phyloP scores from a whole-genome alignment of 2,113 vertebrate genomes.

The Mustela nigripes region DNA sequence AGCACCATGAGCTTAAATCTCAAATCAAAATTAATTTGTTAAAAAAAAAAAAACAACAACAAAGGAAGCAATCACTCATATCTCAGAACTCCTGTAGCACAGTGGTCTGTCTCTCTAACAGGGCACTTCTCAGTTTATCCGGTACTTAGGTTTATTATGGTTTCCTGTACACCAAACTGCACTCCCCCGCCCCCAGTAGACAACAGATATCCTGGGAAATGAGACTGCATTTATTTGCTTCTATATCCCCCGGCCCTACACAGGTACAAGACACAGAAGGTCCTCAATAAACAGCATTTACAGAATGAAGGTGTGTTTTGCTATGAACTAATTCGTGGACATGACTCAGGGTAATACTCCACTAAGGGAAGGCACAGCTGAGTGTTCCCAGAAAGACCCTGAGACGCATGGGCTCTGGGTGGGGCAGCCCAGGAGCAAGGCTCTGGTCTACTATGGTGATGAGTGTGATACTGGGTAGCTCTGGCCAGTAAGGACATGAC shows the following conservation, averaged over 20 bases:
- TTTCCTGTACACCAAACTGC: not conserved
- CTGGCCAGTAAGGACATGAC: not conserved
- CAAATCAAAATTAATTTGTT: constrained; percentile 62
- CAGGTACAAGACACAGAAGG: not conserved
- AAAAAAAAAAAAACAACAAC: not conserved
- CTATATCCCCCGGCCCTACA: not conserved
- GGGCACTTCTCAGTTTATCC: not conserved
- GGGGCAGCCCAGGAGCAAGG: not conserved
- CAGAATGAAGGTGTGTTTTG: not conserved
- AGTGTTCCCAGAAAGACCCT: not conserved
- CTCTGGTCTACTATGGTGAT: not conserved
- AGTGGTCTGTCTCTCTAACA: not conserved
- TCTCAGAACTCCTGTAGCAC: not conserved
- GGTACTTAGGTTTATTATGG: not conserved
- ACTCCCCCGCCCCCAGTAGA: not conserved
- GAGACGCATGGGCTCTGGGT: not conserved
- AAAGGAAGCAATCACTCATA: not conserved
- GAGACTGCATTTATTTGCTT: constrained; percentile 6
- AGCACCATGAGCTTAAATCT: constrained; percentile 28
- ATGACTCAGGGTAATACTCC: not conserved
- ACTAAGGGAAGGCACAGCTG: not conserved
- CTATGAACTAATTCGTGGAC: not conserved
- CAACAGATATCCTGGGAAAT: not conserved
- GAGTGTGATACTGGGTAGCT: not conserved
- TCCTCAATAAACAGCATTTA: not conserved